Percentiles rank a stretch among this genome's conserved stretches.
phyloP scores from a whole-genome alignment of 2,797 vertebrate genomes.

The Picus viridis region DNA sequence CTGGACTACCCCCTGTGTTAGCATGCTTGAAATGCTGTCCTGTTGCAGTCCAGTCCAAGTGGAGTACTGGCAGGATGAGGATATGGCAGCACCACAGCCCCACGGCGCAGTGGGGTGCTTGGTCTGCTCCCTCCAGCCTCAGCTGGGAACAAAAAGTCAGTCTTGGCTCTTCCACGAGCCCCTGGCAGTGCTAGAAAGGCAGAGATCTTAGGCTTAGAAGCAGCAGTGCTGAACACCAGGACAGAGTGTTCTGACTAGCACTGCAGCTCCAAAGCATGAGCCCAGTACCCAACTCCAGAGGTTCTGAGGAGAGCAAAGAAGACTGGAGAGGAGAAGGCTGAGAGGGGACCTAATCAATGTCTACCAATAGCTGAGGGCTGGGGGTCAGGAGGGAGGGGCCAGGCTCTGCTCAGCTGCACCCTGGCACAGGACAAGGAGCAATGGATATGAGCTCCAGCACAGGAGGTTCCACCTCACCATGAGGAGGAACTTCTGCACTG shows the following conservation, averaged over 20 bases:
- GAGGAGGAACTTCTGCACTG: no score
- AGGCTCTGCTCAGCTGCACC: no score
- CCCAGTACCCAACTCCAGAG: accelerated
- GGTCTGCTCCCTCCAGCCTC: not conserved
- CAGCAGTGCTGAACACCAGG: not conserved
- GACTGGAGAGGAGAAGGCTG: no score
- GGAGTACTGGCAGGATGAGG: not conserved
- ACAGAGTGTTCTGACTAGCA: not conserved
- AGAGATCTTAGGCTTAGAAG: not conserved
- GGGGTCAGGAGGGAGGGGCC: no score
- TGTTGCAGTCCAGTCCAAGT: not conserved
- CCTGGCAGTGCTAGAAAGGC: not conserved
- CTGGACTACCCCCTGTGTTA: not conserved
- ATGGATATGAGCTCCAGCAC: no score
- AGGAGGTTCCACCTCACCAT: no score
- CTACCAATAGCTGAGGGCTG: no score
- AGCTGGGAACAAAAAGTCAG: not conserved
- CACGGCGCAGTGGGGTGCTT: not conserved
- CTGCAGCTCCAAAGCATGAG: not conserved
- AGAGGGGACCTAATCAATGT: no score
- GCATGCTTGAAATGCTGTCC: not conserved
- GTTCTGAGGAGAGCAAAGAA: not conserved
- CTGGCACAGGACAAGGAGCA: no score
- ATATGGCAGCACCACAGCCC: not conserved
- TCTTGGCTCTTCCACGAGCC: not conserved